Evolutionary conservation across 2,113 vertebrate genomes (phyloP).

Genomic region (Butorides virescens): DNA sequence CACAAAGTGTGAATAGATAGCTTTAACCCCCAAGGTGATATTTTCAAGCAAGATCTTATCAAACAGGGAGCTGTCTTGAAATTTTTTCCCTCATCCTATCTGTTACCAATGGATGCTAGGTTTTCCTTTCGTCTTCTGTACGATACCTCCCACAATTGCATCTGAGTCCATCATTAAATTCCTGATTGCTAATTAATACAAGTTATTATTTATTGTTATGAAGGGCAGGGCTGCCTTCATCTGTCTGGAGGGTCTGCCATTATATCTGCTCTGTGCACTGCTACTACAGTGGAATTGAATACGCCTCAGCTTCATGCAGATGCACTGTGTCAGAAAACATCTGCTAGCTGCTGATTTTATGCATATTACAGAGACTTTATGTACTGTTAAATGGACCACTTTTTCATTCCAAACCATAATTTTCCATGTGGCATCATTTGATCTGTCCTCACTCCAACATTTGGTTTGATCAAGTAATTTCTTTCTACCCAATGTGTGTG

Average conservation of each 20-base stretch:
- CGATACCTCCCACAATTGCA: neutral
- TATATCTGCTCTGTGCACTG: conserved; percentile 22
- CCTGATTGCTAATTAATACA: conserved; percentile 30
- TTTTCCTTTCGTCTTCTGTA: neutral
- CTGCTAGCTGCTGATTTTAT: conserved; percentile 68
- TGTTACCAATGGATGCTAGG: neutral
- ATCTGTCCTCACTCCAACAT: conserved; percentile 59
- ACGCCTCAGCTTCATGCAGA: conserved; percentile 19
- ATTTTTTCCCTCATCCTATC: neutral
- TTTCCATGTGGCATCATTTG: conserved; percentile 65
- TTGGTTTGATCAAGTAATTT: conserved; percentile 63
- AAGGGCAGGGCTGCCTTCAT: conserved; percentile 17
- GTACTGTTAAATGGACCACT: conserved; percentile 66
- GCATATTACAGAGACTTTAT: conserved; percentile 63
- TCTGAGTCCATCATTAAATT: neutral
- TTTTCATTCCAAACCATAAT: conserved; percentile 66
- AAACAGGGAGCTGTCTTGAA: neutral
- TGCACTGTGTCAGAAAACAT: conserved; percentile 65
- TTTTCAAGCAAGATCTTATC: neutral
- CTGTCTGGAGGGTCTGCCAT: conserved; percentile 38
- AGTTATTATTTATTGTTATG: conserved; percentile 32
- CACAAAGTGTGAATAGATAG: neutral
- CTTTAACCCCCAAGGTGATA: neutral
- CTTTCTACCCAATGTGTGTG: conserved; percentile 16
- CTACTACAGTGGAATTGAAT: neutral